These are phyloP conservation scores for Heterotilapia buettikoferi DNA, from an alignment of 2,113 vertebrate species.

Conservation along the genomic window DNA sequence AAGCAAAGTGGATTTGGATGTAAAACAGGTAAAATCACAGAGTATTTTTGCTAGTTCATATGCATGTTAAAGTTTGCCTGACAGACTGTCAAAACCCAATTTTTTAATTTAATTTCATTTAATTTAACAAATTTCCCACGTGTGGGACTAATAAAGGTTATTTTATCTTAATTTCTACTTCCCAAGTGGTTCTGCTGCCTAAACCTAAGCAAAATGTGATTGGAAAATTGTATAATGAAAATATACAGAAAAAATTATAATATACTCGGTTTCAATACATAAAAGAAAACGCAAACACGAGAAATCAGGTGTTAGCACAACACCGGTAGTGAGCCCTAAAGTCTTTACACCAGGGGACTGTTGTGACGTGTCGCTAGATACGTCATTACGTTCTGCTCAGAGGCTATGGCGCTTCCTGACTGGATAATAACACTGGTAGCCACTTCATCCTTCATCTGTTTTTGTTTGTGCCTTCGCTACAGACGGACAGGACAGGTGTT, in stretches of 20 bases:
- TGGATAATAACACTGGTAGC: slow-evolving; percentile 47
- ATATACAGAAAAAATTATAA: not conserved
- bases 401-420: slow-evolving; percentile 68
- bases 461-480: slow-evolving; percentile 56
- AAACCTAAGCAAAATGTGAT: not conserved
- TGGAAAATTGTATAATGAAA: not conserved
- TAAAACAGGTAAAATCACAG: not conserved
- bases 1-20: not conserved
- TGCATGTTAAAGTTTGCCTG: not conserved
- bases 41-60: not conserved
- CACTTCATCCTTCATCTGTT: slow-evolving; percentile 47
- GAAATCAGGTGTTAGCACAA: not conserved
- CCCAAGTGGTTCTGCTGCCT: not conserved
- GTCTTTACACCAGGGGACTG: not conserved
- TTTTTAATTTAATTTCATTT: fast-evolving
- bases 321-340: not conserved
- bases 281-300: not conserved
- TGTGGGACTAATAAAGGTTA: too few relatives aligned
- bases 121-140: too few relatives aligned
- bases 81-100: not conserved
- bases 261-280: not conserved
- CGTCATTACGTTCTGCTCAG: slow-evolving; percentile 30
- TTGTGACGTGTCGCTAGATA: fast-evolving
- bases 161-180: not conserved
- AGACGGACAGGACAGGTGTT: not conserved